phyloP scores from a whole-genome alignment of 2,113 vertebrate genomes.

The Cichladusa arquata region DNA sequence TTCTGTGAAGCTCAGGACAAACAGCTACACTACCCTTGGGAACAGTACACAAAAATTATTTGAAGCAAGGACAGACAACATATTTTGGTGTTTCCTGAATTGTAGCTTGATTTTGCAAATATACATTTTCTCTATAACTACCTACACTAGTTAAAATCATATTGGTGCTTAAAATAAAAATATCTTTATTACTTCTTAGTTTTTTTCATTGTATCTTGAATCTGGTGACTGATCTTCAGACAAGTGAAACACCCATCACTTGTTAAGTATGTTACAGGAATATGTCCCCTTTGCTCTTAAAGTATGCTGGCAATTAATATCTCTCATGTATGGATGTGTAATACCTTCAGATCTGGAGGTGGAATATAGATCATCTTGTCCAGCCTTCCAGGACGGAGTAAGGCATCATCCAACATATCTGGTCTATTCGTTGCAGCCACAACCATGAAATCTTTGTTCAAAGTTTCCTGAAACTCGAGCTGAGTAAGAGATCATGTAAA shows the following conservation, averaged over 20 bases:
- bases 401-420: constrained; percentile 87
- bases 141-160: not conserved
- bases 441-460: constrained; percentile 86
- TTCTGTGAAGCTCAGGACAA: not conserved
- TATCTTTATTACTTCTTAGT: not conserved
- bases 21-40: not conserved
- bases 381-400: constrained; percentile 90
- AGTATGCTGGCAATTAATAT: not conserved
- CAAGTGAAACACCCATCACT: not conserved
- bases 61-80: not conserved
- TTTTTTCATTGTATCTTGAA: not conserved
- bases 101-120: not conserved
- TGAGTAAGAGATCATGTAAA: constrained; percentile 43
- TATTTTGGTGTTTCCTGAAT: not conserved
- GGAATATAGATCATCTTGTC: constrained; percentile 91
- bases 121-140: not conserved
- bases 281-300: not conserved
- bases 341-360: constrained; percentile 86
- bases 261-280: not conserved
- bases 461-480: constrained; percentile 82
- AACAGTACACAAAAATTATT: not conserved
- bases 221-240: not conserved
- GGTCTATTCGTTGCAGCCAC: constrained; percentile 94
- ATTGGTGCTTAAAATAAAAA: not conserved
- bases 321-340: not conserved